Evolutionary conservation across 2,797 vertebrate species (phyloP).

Genomic region (Falco biarmicus): DNA sequence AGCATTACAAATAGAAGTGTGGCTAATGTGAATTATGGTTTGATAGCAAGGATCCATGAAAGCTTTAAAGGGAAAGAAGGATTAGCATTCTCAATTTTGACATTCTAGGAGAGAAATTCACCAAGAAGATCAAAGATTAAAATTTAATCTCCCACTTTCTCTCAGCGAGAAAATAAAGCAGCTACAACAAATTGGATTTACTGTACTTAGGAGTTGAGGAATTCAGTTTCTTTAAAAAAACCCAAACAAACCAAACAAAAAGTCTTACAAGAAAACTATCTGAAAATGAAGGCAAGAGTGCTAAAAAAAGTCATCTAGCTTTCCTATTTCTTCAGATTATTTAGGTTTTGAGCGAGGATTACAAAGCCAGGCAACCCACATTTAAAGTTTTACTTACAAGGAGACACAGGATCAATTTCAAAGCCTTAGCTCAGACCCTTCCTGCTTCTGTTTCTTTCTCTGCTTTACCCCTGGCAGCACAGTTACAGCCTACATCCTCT

Average conservation of each 20-base stretch:
- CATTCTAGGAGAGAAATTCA: background rate
- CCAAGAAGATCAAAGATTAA: background rate
- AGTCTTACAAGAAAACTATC: background rate
- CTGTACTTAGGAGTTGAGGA: background rate
- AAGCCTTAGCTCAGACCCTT: background rate
- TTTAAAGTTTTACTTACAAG: background rate
- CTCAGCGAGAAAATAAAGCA: conserved; percentile 31
- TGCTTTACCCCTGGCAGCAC: background rate
- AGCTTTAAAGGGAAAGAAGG: conserved; percentile 14
- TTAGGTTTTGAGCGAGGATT: background rate
- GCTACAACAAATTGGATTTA: conserved; percentile 25
- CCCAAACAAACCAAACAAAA: too few relatives aligned
- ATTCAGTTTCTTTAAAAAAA: background rate
- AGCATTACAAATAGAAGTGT: background rate
- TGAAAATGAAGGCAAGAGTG: background rate
- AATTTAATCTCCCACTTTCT: background rate
- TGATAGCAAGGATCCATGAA: background rate
- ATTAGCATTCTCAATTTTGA: conserved; percentile 18
- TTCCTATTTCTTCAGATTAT: background rate
- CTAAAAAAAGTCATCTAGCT: background rate
- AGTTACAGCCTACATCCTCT: background rate
- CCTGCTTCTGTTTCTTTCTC: background rate
- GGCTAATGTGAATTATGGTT: background rate
- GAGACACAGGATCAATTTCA: background rate
- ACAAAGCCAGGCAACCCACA: background rate